Conservation (phyloP, 2,888 invertebrate genomes). For the Epistrophe eligans region DNA sequence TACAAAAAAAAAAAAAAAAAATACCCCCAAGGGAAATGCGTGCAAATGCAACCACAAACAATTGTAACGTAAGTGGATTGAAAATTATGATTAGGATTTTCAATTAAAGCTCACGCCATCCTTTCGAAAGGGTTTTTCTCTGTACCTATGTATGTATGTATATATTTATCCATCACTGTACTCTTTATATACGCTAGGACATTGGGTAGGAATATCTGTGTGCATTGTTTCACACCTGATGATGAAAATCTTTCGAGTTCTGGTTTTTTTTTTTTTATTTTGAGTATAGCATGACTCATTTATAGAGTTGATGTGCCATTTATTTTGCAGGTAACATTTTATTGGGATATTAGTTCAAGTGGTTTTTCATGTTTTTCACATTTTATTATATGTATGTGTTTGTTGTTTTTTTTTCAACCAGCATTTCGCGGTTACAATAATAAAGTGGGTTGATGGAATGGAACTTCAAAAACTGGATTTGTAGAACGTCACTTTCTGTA, state of each 20-base stretch:
- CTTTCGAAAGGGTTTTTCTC: slow-evolving; percentile 37
- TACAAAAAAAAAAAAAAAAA: background rate
- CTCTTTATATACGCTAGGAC: background rate
- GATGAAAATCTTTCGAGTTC: slow-evolving; percentile 39
- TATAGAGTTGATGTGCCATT: slow-evolving; percentile 36
- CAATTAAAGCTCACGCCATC: slow-evolving; percentile 74
- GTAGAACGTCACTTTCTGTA: slow-evolving; percentile 5
- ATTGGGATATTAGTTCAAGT: slow-evolving; percentile 75
- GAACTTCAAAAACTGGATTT: slow-evolving; percentile 19
- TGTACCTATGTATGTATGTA: background rate
- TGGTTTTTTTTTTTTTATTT: slow-evolving; percentile 8
- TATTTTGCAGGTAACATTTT: slow-evolving; percentile 54
- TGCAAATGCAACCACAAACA: slow-evolving; percentile 61
- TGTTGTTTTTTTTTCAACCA: background rate
- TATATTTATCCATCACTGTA: background rate
- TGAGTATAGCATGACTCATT: slow-evolving; percentile 62
- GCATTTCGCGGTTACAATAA: slow-evolving; percentile 1
- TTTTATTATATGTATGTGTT: slow-evolving; percentile 55
- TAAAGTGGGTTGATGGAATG: slow-evolving; percentile 34
- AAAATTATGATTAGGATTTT: slow-evolving; percentile 73
- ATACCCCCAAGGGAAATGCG: slow-evolving; percentile 36
- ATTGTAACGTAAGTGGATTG: slow-evolving; percentile 64
- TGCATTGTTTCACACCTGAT: slow-evolving; percentile 73
- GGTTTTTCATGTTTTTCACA: slow-evolving; percentile 75
- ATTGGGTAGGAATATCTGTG: slow-evolving; percentile 30